Evolutionary conservation across 2,797 vertebrate species (phyloP).

Genomic region (Crenuchus spilurus): DNA sequence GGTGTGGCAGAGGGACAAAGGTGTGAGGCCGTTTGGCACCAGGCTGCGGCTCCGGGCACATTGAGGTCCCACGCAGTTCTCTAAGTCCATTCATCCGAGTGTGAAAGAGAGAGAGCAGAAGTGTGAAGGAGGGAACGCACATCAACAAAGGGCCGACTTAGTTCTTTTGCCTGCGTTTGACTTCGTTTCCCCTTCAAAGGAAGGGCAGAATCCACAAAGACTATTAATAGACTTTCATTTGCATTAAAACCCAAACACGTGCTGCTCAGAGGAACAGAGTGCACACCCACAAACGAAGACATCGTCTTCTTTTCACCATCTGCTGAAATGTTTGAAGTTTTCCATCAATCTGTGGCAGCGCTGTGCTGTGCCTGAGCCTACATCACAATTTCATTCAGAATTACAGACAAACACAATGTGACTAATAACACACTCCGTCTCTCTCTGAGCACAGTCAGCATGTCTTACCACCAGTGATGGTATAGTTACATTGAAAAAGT

Average conservation of each 20-base stretch:
- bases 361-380: too few relatives aligned
- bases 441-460: too few relatives aligned
- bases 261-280: neutral
- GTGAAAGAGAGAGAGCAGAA: slow-evolving; percentile 32
- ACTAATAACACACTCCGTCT: too few relatives aligned
- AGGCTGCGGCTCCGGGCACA: slow-evolving; percentile 18
- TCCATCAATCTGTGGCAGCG: too few relatives aligned
- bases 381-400: too few relatives aligned
- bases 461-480: too few relatives aligned
- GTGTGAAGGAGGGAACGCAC: neutral
- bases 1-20: slow-evolving; percentile 49
- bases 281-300: neutral
- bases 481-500: too few relatives aligned
- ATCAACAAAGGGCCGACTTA: neutral
- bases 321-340: too few relatives aligned
- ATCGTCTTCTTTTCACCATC: too few relatives aligned
- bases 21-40: slow-evolving; percentile 51
- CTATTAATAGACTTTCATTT: slow-evolving; percentile 15
- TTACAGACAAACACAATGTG: too few relatives aligned
- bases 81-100: slow-evolving; percentile 42
- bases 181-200: neutral
- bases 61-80: slow-evolving; percentile 22
- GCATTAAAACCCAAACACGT: neutral
- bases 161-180: slow-evolving; percentile 13
- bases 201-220: slow-evolving; percentile 4